phyloP scores from a whole-genome alignment of 2,113 vertebrate genomes.

The Lepisosteus osseus region DNA sequence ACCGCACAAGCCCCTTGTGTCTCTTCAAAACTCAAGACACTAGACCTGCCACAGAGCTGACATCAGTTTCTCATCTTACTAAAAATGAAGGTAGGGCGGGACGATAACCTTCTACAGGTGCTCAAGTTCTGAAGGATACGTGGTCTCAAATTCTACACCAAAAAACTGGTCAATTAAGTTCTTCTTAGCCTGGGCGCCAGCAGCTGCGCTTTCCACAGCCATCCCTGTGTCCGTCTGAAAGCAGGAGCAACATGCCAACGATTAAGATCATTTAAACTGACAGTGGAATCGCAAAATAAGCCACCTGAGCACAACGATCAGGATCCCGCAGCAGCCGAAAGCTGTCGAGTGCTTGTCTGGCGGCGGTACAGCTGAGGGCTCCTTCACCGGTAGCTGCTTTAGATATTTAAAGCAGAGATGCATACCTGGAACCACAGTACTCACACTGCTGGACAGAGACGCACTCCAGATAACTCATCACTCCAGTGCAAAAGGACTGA shows the following conservation, averaged over 20 bases:
- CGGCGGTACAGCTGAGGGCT: no score
- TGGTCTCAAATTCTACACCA: conserved; percentile 91
- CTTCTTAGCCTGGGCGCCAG: conserved; percentile 81
- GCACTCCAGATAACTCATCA: background rate
- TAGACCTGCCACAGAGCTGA: no score
- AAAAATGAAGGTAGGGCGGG: no score
- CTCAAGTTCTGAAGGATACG: conserved; percentile 79
- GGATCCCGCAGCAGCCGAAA: no score
- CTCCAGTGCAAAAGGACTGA: background rate
- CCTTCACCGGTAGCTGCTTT: no score
- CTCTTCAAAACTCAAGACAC: no score
- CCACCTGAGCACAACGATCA: no score
- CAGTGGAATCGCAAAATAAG: background rate
- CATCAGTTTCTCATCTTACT: no score
- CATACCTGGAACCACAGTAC: no score
- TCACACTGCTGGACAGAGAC: background rate
- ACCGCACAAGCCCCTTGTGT: no score
- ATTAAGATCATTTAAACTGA: background rate
- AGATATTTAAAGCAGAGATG: no score
- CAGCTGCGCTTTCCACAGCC: conserved; percentile 41
- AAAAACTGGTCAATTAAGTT: conserved; percentile 98
- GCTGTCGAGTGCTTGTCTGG: no score
- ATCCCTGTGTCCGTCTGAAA: conserved; percentile 52
- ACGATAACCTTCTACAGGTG: background rate
- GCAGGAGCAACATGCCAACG: background rate